A percentile compares a stretch with the other conserved stretches of the same genome.
Evolutionary conservation across 2,113 vertebrate genomes (phyloP).

Genomic region (Paradisaea rubra): DNA sequence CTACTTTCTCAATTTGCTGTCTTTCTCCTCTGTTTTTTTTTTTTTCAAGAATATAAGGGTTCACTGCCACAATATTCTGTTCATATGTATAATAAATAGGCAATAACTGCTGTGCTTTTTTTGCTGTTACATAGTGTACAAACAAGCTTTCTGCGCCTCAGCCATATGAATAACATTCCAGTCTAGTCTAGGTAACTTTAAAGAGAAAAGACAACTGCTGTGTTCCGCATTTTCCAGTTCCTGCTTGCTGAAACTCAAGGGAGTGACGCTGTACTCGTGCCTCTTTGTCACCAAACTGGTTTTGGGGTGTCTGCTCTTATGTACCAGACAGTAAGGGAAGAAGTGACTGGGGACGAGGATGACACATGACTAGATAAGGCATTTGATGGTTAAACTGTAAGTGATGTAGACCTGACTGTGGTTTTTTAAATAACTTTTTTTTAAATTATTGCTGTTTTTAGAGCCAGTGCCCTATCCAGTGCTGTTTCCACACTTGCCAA

Average conservation of each 20-base stretch:
- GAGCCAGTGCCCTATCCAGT: conserved; percentile 84
- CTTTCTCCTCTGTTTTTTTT: background rate
- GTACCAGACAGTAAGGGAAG: background rate
- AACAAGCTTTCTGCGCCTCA: background rate
- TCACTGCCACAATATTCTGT: background rate
- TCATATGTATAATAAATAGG: background rate
- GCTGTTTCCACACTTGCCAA: conserved; percentile 86
- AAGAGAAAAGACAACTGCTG: background rate
- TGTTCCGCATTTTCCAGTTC: background rate
- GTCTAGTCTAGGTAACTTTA: background rate
- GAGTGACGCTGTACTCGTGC: background rate
- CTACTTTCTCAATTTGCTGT: background rate
- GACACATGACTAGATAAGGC: background rate
- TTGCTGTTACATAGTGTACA: background rate
- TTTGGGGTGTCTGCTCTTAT: background rate
- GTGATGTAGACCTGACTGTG: background rate
- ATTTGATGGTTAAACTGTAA: background rate
- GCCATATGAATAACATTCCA: background rate
- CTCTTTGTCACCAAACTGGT: background rate
- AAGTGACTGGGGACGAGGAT: background rate
- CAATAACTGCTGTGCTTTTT: background rate
- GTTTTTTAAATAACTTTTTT: background rate
- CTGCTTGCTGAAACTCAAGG: background rate
- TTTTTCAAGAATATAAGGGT: background rate
- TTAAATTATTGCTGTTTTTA: background rate